Percentiles rank a stretch among this genome's conserved stretches.
Conservation (phyloP, 1,140 invertebrate species). For the Gonatopus flavifemur region DNA sequence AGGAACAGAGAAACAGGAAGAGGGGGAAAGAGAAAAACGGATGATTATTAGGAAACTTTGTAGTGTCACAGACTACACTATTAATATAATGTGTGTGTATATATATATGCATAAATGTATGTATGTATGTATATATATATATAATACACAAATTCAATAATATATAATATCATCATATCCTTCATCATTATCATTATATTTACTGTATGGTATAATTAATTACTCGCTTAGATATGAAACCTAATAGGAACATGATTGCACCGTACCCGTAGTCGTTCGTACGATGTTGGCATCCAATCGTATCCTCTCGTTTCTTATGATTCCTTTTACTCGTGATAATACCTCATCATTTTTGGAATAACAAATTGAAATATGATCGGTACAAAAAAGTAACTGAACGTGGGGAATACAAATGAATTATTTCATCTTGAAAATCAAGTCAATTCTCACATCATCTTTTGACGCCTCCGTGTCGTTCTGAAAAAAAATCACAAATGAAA, state of each 20-base stretch:
- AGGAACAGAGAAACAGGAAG: no score
- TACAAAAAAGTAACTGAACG: no score
- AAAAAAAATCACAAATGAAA: no score
- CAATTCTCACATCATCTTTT: no score
- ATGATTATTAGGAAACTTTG: no score
- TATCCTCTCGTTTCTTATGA: constrained; percentile 13
- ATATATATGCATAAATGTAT: constrained; percentile 27
- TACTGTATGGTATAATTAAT: constrained; percentile 59
- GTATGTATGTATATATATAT: constrained; percentile 47
- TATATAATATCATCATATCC: constrained; percentile 56
- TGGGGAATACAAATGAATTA: no score
- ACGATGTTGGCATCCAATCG: constrained; percentile 31
- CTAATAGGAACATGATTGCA: constrained; percentile 59
- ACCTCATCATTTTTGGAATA: not conserved
- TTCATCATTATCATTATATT: constrained; percentile 58
- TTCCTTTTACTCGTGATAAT: not conserved
- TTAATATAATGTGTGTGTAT: constrained; percentile 48
- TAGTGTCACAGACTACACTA: constrained; percentile 51
- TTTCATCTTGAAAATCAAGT: no score
- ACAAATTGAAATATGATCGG: no score
- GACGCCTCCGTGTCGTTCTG: constrained; percentile 37
- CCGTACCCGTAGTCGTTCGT: constrained; percentile 36
- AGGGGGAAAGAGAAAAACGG: not conserved
- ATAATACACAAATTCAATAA: constrained; percentile 52
- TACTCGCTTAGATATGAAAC: constrained; percentile 60